These are phyloP conservation scores for Lithobates sylvaticus DNA, from an alignment of 2,797 vertebrate genomes.

Conservation along the genomic window DNA sequence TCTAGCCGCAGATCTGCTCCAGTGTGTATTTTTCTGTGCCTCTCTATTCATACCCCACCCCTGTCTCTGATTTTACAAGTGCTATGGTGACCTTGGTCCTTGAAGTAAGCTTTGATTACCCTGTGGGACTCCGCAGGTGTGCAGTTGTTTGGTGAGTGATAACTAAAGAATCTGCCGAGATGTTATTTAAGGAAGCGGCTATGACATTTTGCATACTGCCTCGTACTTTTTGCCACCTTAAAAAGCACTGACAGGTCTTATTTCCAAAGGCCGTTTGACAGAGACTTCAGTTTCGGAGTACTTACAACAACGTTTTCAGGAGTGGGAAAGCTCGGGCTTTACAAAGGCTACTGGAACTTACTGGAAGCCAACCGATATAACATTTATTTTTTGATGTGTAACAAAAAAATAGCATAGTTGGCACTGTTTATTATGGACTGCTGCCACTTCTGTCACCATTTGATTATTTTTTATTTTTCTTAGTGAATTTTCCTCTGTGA, in stretches of 20 bases:
- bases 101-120: constrained; percentile 52
- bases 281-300: neutral
- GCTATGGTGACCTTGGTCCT: constrained; percentile 59
- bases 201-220: constrained; percentile 9
- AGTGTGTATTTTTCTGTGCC: constrained; percentile 39
- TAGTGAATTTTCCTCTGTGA: too few species aligned
- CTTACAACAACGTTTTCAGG: neutral
- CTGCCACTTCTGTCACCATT: too few species aligned
- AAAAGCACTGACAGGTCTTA: constrained; percentile 43
- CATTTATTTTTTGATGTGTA: neutral
- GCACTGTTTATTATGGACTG: neutral
- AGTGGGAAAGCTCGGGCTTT: neutral
- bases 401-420: neutral
- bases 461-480: too few species aligned
- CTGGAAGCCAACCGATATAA: neutral
- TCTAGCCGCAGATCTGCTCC: constrained; percentile 52
- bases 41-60: constrained; percentile 50
- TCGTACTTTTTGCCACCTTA: constrained; percentile 19
- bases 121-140: constrained; percentile 61
- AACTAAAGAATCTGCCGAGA: constrained; percentile 51
- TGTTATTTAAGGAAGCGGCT: constrained; percentile 53
- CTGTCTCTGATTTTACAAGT: constrained; percentile 59
- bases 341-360: neutral
- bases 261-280: neutral
- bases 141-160: constrained; percentile 55